phyloP scores from a whole-genome alignment of 2,797 vertebrate species.

The Schizothorax lantsangensis region DNA sequence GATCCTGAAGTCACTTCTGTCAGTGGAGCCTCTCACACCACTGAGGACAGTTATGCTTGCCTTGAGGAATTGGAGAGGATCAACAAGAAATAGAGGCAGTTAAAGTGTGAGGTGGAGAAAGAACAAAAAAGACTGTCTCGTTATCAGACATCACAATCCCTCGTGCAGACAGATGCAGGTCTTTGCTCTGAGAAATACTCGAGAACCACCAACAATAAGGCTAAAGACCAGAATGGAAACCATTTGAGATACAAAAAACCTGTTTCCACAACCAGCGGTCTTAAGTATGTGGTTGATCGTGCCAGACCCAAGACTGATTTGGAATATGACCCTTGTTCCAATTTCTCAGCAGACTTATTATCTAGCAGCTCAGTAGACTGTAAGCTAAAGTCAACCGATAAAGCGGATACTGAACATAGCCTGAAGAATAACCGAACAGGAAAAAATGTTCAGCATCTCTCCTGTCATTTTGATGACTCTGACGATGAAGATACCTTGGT shows the following conservation, averaged over 20 bases:
- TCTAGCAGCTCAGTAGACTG: slow-evolving; percentile 66
- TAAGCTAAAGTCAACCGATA: slow-evolving; percentile 46
- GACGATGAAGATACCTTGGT: slow-evolving; percentile 75
- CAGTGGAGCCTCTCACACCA: slow-evolving; percentile 44
- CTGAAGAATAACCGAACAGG: slow-evolving; percentile 9
- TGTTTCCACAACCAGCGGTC: slow-evolving; percentile 17
- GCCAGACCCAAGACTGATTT: slow-evolving; percentile 79
- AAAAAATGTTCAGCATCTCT: neutral
- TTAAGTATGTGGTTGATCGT: slow-evolving; percentile 78
- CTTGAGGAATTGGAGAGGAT: slow-evolving; percentile 76
- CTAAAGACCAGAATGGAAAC: slow-evolving; percentile 56
- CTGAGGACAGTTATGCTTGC: slow-evolving; percentile 60
- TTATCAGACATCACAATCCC: slow-evolving; percentile 64
- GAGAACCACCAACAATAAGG: slow-evolving; percentile 24
- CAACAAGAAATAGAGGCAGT: slow-evolving; percentile 80
- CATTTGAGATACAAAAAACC: slow-evolving; percentile 36
- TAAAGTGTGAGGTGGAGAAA: slow-evolving; percentile 79
- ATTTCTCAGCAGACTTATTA: slow-evolving; percentile 77
- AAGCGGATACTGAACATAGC: slow-evolving; percentile 28
- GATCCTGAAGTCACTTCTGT: neutral
- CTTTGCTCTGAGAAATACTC: slow-evolving; percentile 18
- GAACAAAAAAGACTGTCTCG: slow-evolving; percentile 74
- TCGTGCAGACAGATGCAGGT: slow-evolving; percentile 58
- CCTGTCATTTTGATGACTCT: slow-evolving; percentile 72
- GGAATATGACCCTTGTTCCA: slow-evolving; percentile 83